phyloP scores from a whole-genome alignment of 1,140 invertebrate species.

The Adelges cooleyi region DNA sequence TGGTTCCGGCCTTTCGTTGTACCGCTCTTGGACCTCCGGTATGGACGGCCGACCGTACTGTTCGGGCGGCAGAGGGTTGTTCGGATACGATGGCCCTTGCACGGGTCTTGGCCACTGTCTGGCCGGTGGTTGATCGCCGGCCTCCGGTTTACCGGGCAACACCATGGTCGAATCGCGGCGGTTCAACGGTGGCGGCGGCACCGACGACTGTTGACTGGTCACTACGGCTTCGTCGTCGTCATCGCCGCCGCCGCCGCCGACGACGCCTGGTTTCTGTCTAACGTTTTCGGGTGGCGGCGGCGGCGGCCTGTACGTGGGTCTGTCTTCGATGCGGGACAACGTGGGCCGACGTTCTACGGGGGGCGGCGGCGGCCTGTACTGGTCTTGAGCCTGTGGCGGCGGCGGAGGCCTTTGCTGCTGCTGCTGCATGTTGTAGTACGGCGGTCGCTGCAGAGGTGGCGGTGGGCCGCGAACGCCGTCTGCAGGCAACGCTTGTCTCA shows the following conservation, averaged over 20 bases:
- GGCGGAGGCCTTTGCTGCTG: not conserved
- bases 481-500: not conserved
- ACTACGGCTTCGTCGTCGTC: constrained; percentile 1
- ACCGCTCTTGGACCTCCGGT: not conserved
- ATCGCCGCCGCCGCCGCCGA: not conserved
- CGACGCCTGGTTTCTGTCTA: not conserved
- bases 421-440: not conserved
- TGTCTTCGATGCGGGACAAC: not conserved
- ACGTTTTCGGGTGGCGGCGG: not conserved
- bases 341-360: not conserved
- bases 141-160: not conserved
- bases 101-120: not conserved
- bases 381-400: not conserved
- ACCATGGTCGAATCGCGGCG: not conserved
- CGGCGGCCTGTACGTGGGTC: not conserved
- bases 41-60: not conserved
- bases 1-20: not conserved
- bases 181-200: not conserved
- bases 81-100: not conserved
- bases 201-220: not conserved
- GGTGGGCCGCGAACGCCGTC: not conserved
- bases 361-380: not conserved
- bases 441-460: not conserved
- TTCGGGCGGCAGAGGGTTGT: not conserved
- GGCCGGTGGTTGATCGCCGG: not conserved